Percentiles rank a stretch among this genome's conserved stretches.
Evolutionary conservation across 2,888 invertebrate species (phyloP).

Genomic region (Ophion ventricosus): DNA sequence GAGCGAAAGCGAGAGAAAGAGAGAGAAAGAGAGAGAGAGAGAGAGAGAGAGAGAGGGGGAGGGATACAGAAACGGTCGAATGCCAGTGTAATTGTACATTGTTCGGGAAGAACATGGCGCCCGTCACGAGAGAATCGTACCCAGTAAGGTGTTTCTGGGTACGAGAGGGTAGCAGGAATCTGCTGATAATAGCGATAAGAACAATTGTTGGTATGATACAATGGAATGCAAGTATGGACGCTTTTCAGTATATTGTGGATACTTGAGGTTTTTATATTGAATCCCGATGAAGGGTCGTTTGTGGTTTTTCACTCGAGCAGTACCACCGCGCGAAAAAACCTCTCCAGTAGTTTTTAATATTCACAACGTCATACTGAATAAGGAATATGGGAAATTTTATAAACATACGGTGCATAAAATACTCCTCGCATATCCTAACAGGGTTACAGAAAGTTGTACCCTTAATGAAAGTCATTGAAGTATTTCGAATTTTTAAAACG

Average conservation of each 20-base stretch:
- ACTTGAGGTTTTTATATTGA: not conserved
- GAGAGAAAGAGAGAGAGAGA: slow-evolving; percentile 33
- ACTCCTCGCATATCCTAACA: no score
- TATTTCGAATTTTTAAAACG: no score
- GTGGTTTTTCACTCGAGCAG: not conserved
- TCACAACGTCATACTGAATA: not conserved
- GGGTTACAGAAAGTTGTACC: no score
- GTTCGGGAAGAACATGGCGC: slow-evolving; percentile 76
- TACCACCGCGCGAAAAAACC: not conserved
- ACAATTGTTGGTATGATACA: slow-evolving; percentile 32
- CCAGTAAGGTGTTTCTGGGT: slow-evolving; percentile 14
- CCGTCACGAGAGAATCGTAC: slow-evolving; percentile 54
- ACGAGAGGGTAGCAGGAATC: slow-evolving; percentile 43
- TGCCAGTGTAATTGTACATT: slow-evolving; percentile 77
- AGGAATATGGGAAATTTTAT: no score
- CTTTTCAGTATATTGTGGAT: slow-evolving; percentile 15
- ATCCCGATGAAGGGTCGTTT: not conserved
- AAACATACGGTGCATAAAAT: no score
- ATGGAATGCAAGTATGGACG: slow-evolving; percentile 11
- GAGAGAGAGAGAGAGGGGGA: no score
- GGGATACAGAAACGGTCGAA: slow-evolving; percentile 74
- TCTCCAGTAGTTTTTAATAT: not conserved
- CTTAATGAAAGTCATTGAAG: no score
- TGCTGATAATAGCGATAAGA: slow-evolving; percentile 56
- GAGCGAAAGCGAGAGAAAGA: slow-evolving; percentile 17